Evolutionary conservation across 2,797 vertebrate species (phyloP).

Genomic region (Phrynocephalus forsythii): DNA sequence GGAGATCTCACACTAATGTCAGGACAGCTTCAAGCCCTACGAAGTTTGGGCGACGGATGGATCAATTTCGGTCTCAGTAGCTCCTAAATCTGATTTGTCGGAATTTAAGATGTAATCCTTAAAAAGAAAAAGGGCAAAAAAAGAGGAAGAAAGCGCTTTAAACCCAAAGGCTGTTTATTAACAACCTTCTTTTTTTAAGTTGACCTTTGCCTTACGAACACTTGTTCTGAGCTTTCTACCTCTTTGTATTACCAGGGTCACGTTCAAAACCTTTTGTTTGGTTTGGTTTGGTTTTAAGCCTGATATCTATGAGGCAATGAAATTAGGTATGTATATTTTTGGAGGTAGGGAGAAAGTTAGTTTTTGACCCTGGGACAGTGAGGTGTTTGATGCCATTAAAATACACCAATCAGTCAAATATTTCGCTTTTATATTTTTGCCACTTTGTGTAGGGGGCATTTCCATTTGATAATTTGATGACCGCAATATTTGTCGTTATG

Average conservation of each 20-base stretch:
- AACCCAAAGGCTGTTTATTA: slow-evolving; percentile 82
- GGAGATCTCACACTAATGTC: slow-evolving; percentile 82
- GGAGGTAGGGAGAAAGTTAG: not conserved
- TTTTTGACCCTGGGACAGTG: not conserved
- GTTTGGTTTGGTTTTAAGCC: no score
- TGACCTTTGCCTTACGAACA: slow-evolving; percentile 81
- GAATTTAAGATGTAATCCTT: slow-evolving; percentile 88
- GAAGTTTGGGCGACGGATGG: slow-evolving; percentile 85
- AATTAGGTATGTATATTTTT: not conserved
- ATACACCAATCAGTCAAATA: not conserved
- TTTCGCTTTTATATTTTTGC: not conserved
- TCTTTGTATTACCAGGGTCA: not conserved
- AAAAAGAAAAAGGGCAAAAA: slow-evolving; percentile 59
- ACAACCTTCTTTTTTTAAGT: slow-evolving; percentile 68
- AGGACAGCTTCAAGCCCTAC: slow-evolving; percentile 82
- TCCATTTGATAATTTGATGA: no score
- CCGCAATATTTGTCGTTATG: no score
- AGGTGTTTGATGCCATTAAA: not conserved
- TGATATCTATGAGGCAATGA: not conserved
- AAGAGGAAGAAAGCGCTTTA: slow-evolving; percentile 72
- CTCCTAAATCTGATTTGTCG: slow-evolving; percentile 88
- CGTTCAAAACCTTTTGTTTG: not conserved
- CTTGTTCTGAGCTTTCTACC: slow-evolving; percentile 12
- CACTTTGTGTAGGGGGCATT: not conserved
- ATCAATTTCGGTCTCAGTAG: slow-evolving; percentile 88